Percentiles rank a stretch among this genome's conserved stretches.
Conservation (phyloP, 2,797 vertebrate species). For the Darevskia mixta region DNA sequence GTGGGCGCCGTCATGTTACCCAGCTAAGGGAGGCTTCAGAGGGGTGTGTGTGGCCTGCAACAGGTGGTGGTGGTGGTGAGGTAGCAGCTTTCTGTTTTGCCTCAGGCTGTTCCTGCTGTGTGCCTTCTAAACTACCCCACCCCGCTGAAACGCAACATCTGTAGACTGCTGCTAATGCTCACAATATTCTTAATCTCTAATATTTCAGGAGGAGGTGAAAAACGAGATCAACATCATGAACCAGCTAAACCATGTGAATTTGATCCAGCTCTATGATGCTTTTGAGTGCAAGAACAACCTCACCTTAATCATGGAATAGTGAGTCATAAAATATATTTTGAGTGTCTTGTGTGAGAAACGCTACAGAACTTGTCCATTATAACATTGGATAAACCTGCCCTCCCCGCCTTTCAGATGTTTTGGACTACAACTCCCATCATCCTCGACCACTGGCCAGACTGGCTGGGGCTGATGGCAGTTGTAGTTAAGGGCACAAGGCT, state of each 20-base stretch:
- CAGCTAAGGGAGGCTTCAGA: no score
- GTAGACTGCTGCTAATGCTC: background rate
- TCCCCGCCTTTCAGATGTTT: no score
- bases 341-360: background rate
- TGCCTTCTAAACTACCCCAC: background rate
- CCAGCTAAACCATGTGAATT: slow-evolving; percentile 87
- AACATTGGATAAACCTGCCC: no score
- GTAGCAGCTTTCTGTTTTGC: no score
- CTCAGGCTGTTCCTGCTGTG: background rate
- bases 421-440: no score
- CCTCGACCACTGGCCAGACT: no score
- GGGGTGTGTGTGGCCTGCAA: no score
- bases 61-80: no score
- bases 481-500: no score
- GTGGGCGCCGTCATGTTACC: no score
- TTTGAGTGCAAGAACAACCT: slow-evolving; percentile 87
- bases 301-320: slow-evolving; percentile 91
- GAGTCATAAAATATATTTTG: slow-evolving; percentile 66
- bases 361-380: no score
- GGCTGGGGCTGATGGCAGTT: no score
- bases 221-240: slow-evolving; percentile 92
- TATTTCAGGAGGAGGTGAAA: slow-evolving; percentile 87
- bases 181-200: background rate
- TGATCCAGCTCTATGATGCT: slow-evolving; percentile 91
- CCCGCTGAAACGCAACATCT: background rate